Percentiles rank a stretch among this genome's conserved stretches.
phyloP scores from a whole-genome alignment of 37 sponge, comb jelly and placozoan species.

The Crambe crambe region DNA sequence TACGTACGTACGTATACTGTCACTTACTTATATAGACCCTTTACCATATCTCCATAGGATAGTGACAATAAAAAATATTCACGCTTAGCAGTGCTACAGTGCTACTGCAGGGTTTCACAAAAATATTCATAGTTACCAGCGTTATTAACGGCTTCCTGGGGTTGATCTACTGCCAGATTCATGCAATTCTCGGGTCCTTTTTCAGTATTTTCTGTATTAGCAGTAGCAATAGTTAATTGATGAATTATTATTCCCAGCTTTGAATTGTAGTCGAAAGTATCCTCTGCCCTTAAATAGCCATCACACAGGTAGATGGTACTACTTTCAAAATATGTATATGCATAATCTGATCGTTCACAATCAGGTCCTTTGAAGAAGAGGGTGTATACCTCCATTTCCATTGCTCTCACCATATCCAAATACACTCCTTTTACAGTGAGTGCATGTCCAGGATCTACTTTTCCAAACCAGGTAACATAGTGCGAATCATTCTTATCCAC shows the following conservation, averaged over 20 bases:
- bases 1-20: no score
- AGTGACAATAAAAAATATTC: no score
- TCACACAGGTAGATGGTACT: not conserved
- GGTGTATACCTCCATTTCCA: not conserved
- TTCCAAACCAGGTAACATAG: not conserved
- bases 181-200: not conserved
- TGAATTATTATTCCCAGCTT: not conserved
- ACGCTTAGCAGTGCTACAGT: no score
- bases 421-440: not conserved
- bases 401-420: not conserved
- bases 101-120: not conserved
- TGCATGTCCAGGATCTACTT: not conserved
- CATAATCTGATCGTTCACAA: not conserved
- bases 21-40: no score
- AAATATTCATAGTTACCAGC: slow-evolving; percentile 5
- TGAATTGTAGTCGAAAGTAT: not conserved
- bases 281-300: not conserved
- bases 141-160: not conserved
- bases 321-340: not conserved
- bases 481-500: not conserved
- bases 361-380: not conserved
- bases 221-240: not conserved
- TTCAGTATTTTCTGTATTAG: not conserved
- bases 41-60: no score
- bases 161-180: not conserved